Percentiles rank a stretch among this genome's conserved stretches.
These are phyloP conservation scores for Lamellibrachia columna DNA, from an alignment of 2,888 invertebrate genomes.

Conservation along the genomic window DNA sequence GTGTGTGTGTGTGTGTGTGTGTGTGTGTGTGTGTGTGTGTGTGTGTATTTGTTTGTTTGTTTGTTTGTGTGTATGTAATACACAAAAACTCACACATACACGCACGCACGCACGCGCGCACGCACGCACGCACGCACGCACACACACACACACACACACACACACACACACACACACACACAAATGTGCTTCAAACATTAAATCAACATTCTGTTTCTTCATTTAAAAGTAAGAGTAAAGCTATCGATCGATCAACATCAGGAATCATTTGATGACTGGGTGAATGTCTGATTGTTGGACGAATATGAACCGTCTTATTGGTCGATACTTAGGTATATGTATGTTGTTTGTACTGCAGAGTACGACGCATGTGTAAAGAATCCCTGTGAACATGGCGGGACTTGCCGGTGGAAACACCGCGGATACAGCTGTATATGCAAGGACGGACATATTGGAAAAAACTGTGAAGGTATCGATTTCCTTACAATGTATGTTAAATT, in stretches of 20 bases:
- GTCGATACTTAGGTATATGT: neutral
- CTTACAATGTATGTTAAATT: neutral
- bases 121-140: conserved; percentile 17
- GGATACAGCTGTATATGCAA: neutral
- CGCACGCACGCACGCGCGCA: conserved; percentile 3
- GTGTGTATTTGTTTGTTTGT: neutral
- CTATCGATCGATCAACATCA: neutral
- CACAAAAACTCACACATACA: neutral
- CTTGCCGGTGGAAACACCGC: neutral
- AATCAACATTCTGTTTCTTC: neutral
- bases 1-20: conserved; percentile 22
- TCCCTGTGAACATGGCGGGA: neutral
- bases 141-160: too few relatives aligned
- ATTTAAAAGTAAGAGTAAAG: neutral
- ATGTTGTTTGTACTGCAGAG: neutral
- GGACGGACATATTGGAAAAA: neutral
- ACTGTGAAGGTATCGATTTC: neutral
- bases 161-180: too few relatives aligned
- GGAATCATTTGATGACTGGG: neutral
- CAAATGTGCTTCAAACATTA: neutral
- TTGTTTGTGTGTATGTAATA: neutral
- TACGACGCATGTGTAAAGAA: neutral
- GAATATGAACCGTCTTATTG: neutral
- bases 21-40: neutral
- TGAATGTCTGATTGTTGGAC: neutral